These are phyloP conservation scores for Octodon degus DNA, from an alignment of 2,113 vertebrate genomes.

Conservation along the genomic window DNA sequence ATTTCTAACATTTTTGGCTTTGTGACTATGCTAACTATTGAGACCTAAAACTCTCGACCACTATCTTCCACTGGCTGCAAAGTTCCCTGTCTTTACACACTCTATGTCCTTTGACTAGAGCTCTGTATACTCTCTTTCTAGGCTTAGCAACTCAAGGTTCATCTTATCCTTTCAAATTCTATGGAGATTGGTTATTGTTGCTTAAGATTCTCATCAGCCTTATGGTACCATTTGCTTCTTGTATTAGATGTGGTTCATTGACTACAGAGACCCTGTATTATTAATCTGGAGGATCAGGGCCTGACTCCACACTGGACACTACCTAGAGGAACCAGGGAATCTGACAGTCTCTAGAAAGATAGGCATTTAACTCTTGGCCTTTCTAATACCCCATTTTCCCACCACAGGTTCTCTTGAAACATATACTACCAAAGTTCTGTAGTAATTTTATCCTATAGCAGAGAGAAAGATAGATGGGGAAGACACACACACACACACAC, in stretches of 20 bases:
- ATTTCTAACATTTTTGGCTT: not conserved
- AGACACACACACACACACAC: too few relatives aligned
- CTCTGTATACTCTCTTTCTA: not conserved
- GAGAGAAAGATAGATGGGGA: not conserved
- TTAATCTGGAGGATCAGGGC: not conserved
- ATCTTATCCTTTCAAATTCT: not conserved
- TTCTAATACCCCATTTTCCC: not conserved
- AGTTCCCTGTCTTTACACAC: not conserved
- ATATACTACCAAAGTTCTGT: not conserved
- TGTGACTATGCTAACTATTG: not conserved
- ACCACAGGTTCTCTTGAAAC: not conserved
- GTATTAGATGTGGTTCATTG: rapidly evolving
- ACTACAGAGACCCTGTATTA: not conserved
- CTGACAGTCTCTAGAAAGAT: not conserved
- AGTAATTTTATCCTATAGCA: not conserved
- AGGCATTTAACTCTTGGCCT: not conserved
- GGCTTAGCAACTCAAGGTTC: not conserved
- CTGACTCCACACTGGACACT: not conserved
- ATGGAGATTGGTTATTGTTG: not conserved
- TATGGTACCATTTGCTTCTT: not conserved
- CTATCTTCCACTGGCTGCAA: too few relatives aligned
- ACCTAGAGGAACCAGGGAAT: not conserved
- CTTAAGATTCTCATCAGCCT: not conserved
- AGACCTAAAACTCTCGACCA: not conserved
- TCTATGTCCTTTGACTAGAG: not conserved